Base-by-base conservation (phyloP, 2,888 invertebrate species). In the Exocentrus adspersus region DNA sequence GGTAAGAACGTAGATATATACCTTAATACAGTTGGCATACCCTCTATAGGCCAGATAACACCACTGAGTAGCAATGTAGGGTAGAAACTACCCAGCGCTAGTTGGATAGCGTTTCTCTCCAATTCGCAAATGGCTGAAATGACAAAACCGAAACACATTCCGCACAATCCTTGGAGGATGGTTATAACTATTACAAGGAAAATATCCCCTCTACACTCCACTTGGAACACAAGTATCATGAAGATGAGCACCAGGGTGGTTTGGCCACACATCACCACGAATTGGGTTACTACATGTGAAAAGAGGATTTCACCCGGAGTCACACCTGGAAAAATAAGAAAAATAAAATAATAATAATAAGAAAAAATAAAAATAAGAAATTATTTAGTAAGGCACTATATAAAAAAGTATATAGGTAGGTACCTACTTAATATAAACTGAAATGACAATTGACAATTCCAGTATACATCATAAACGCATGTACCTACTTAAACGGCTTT, bases 121-220 rank as follows among this genome's bases (percentile, higher is more conserved):
- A 95, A 85, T 79, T 94, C 94, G 84, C 96, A 96, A 37, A 95
- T 89, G 0, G 95, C 93, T 0, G 96, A 96, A 75, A 97, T 95
- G 48, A 97, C 91, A 83, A 97, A 94, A 62, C 97, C 97, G 84
- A 96, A 95, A 79, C 95, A 94, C 97, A 97, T 97, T 73, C 97
- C 97, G 81, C 96, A 95, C 37, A 96, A 88, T 70, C 92, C 97
- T 84, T 97, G 96, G 67, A 96, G 84, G 71, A 97, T 86, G 1
- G 96, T 95, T 28, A 97, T 84, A 70, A 93, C 85, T 67, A 97
- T 87, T 12, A 97, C 95, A 84, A 91, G 91, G 56, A 90, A 86
- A 52, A 97, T 88, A 58, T 94, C 92, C 10, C 97, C 97, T 74
- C 93, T 91, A 79, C 94, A 93, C 80, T 96, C 92, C 53, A 97